Base-by-base conservation (phyloP, 2,797 vertebrate species). In the Microctenopoma steveboyesi region DNA sequence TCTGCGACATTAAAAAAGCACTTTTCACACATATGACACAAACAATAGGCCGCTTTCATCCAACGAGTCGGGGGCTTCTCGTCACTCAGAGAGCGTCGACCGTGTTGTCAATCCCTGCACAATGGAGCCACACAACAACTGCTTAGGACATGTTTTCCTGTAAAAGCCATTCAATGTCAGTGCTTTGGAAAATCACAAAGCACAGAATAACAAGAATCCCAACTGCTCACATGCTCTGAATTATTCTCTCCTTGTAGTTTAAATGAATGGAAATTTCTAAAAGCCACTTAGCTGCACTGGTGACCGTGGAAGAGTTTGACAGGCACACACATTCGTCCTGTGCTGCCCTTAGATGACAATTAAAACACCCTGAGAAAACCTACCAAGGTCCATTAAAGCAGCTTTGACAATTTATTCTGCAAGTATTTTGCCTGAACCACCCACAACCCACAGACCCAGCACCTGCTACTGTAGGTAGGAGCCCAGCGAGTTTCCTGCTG, bases 1-100 rank as follows among this genome's bases (percentile, higher is more conserved):
- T 96, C 96, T 57, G 96, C 92, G 55, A 74, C 57, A 82, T 82
- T 80, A 77, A 69, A 11, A 37, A 37, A 33, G 63, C 25, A 37
- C 22, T 53, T 68, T 78, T 85, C 57, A 88, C 64, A 73, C 51
- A 58, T 35, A 42, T 10, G 68, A 66, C 52, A 72, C 4, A 14
- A 4, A 72, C 47, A 79, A 14, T 11, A 15, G 0, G 25, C 42
- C 42, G 43, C 8, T 48, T 22, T 47, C 10, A 37, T 52, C 39
- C 37, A 40, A 18, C 48, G 35, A 74, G 22, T 39, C 30, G 51
- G 9, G 9, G n/a, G 9, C 10, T 46, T 3, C 14, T 25, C 25
- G 40, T 28, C 0, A 43, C 42, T 42, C 11, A 42, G 22, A 7
- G 3, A 43, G 11, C 13, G 40, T 4, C 40, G 12, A 42, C 11